These are phyloP conservation scores for Drosophila robusta DNA, from an alignment of 2,888 invertebrate species.

Conservation along the genomic window DNA sequence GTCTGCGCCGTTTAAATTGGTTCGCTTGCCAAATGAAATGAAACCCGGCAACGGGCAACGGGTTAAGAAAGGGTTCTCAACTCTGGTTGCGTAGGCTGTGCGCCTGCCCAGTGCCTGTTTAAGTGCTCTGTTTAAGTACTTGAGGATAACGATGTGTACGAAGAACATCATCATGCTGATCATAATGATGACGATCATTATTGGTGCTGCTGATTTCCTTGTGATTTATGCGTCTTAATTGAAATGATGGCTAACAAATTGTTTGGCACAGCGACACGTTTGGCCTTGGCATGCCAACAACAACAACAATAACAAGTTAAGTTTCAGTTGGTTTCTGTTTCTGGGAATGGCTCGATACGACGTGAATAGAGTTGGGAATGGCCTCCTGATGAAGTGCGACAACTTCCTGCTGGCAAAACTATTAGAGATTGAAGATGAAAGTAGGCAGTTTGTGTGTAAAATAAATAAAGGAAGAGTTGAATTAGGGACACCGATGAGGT, in stretches of 20 bases:
- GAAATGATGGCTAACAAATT: constrained; percentile 81
- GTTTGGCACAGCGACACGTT: constrained; percentile 59
- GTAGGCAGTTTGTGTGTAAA: neutral
- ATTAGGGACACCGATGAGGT: too few relatives aligned
- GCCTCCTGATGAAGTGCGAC: constrained; percentile 33
- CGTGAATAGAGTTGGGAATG: constrained; percentile 32
- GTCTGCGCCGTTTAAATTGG: constrained; percentile 72
- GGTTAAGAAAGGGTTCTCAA: constrained; percentile 58
- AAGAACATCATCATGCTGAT: constrained; percentile 13
- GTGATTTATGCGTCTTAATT: constrained; percentile 80
- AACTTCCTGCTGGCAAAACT: constrained; percentile 46
- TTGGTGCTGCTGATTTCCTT: constrained; percentile 67
- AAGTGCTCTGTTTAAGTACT: constrained; percentile 69
- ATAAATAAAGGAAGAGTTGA: neutral
- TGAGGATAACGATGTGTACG: constrained; percentile 74
- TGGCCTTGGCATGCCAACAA: constrained; percentile 41
- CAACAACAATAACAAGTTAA: constrained; percentile 13
- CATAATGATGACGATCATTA: constrained; percentile 18
- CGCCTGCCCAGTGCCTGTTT: constrained; percentile 61
- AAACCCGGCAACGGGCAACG: constrained; percentile 48
- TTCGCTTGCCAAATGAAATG: constrained; percentile 73
- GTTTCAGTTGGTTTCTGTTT: constrained; percentile 38
- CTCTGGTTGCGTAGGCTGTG: constrained; percentile 60
- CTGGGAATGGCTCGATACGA: constrained; percentile 28
- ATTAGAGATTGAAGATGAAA: constrained; percentile 7